These are phyloP conservation scores for Diaperis boleti DNA, from an alignment of 2,888 invertebrate species.

Conservation along the genomic window DNA sequence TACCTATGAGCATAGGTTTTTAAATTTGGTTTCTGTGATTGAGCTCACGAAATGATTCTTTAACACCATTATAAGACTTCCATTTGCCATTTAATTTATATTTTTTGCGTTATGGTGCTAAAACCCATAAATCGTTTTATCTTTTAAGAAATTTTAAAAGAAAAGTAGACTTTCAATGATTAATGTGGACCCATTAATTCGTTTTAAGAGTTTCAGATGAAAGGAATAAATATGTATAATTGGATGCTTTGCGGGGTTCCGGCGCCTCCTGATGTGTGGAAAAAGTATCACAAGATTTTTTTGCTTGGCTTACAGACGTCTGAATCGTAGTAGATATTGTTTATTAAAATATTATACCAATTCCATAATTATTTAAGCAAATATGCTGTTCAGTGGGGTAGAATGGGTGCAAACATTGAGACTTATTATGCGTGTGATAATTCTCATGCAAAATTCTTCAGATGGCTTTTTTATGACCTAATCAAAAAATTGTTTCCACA, in stretches of 20 bases:
- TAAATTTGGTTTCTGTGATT: too few species aligned
- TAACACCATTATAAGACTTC: too few species aligned
- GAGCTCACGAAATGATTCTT: too few species aligned
- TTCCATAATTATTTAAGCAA: background rate
- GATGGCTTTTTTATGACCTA: background rate
- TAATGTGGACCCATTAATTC: constrained; percentile 23
- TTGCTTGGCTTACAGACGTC: background rate
- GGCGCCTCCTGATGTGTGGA: constrained; percentile 23
- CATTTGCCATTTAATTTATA: too few species aligned
- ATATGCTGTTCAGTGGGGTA: too few species aligned
- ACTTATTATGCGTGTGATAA: background rate
- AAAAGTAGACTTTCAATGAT: constrained; percentile 17
- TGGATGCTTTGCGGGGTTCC: constrained; percentile 17
- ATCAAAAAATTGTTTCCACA: background rate
- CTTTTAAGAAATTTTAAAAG: constrained; percentile 4
- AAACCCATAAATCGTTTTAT: constrained; percentile 9
- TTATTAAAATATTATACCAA: background rate
- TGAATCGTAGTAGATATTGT: background rate
- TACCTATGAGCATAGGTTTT: too few species aligned
- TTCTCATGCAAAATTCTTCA: constrained; percentile 11
- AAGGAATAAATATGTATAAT: constrained; percentile 24
- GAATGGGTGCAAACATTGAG: too few species aligned
- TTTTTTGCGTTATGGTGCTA: too few species aligned
- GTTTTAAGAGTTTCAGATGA: constrained; percentile 18
- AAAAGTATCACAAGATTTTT: constrained; percentile 10